These are phyloP conservation scores for Macaria notata DNA, from an alignment of 2,888 invertebrate species.

Conservation along the genomic window DNA sequence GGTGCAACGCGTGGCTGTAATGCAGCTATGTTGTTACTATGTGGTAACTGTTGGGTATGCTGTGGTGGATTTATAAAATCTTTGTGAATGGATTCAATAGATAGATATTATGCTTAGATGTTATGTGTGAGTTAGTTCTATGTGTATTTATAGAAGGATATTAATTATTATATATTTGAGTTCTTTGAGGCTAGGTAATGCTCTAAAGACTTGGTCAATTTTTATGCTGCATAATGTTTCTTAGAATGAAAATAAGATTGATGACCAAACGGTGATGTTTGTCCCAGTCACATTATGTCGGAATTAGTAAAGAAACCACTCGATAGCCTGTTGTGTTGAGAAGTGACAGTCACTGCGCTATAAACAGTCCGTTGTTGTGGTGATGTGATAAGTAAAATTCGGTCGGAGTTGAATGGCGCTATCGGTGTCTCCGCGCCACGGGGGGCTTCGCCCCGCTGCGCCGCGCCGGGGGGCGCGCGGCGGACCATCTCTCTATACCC, in stretches of 20 bases:
- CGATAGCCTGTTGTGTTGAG: constrained; percentile 23
- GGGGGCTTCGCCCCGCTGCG: constrained; percentile 53
- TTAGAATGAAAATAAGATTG: constrained; percentile 9
- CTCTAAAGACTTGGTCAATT: too few species aligned
- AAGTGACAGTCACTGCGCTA: constrained; percentile 53
- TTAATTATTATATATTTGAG: too few species aligned
- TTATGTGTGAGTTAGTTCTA: too few species aligned
- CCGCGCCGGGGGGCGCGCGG: constrained; percentile 41
- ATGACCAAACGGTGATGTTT: constrained; percentile 19
- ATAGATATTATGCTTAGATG: too few species aligned
- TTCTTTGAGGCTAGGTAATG: too few species aligned
- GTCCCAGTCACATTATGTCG: constrained; percentile 19
- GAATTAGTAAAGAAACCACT: constrained; percentile 12
- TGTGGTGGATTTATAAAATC: too few species aligned
- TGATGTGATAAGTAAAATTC: constrained; percentile 55
- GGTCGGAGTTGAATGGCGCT: constrained; percentile 59
- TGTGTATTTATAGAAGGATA: too few species aligned
- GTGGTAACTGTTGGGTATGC: too few species aligned
- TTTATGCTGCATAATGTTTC: background rate
- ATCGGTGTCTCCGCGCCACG: constrained; percentile 58
- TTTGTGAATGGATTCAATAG: too few species aligned
- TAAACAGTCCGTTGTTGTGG: constrained; percentile 50
- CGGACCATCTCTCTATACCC: constrained; percentile 43
- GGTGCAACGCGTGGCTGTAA: constrained; percentile 51
- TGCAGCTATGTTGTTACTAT: constrained; percentile 43